These are phyloP conservation scores for Plectropomus leopardus DNA, from an alignment of 2,113 vertebrate species.

Conservation along the genomic window DNA sequence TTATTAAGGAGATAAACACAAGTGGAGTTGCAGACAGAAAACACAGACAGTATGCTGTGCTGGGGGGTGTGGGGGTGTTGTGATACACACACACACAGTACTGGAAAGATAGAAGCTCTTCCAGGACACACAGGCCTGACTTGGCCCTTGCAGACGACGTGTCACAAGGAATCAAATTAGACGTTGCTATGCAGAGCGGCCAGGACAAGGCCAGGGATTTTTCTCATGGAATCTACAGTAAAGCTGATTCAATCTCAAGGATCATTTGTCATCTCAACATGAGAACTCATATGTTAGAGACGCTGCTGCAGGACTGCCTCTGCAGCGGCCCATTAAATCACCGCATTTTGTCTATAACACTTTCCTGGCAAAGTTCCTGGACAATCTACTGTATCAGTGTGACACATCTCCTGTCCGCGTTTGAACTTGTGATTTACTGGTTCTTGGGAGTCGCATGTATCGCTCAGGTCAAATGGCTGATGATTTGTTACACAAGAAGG, in stretches of 20 bases:
- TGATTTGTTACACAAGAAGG: conserved; percentile 14
- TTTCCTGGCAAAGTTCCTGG: conserved; percentile 38
- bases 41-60: conserved; percentile 25
- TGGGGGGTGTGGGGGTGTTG: conserved; percentile 8
- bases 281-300: conserved; percentile 10
- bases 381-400: conserved; percentile 38
- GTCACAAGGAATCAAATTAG: conserved; percentile 71
- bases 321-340: conserved; percentile 36
- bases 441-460: conserved; percentile 50
- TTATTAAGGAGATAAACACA: conserved; percentile 11
- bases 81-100: conserved; percentile 11
- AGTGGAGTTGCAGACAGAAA: conserved; percentile 14
- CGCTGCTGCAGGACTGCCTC: not conserved
- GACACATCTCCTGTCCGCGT: conserved; percentile 29
- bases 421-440: conserved; percentile 62
- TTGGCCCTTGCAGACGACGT: conserved; percentile 44
- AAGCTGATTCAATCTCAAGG: conserved; percentile 43
- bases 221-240: conserved; percentile 47
- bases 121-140: conserved; percentile 60
- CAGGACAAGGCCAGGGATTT: conserved; percentile 44
- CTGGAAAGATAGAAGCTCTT: conserved; percentile 39
- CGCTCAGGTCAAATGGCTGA: conserved; percentile 29
- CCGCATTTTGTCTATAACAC: conserved; percentile 19
- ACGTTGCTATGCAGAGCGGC: conserved; percentile 32
- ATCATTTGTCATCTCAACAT: conserved; percentile 44